Evolutionary conservation across 2,113 vertebrate genomes (phyloP).

Genomic region (Phylloscopus trochiloides): DNA sequence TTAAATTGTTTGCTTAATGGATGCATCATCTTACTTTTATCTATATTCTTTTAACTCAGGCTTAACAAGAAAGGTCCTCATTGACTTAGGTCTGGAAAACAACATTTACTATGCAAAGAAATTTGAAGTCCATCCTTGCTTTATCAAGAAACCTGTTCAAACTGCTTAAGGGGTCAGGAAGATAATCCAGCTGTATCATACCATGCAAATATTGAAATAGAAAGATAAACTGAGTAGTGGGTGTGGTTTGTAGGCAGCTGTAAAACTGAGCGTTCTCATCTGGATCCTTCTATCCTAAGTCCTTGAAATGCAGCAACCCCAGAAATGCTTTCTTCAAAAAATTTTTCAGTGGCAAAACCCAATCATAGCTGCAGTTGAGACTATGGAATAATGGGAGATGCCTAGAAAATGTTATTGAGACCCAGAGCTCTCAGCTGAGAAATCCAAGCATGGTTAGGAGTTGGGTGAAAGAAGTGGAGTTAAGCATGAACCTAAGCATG

Average conservation of each 20-base stretch:
- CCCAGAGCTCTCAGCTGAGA: not conserved
- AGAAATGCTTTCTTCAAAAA: not conserved
- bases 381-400: not conserved
- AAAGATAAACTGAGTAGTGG: not conserved
- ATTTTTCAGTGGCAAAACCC: not conserved
- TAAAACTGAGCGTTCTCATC: not conserved
- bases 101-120: not conserved
- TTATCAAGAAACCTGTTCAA: not conserved
- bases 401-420: not conserved
- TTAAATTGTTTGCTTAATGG: not conserved
- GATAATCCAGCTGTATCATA: not conserved
- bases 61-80: not conserved
- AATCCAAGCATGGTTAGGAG: not conserved
- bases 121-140: not conserved
- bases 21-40: not conserved
- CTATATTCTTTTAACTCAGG: not conserved
- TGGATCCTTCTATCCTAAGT: not conserved
- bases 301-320: not conserved
- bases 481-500: not conserved
- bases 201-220: not conserved
- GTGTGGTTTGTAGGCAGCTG: not conserved
- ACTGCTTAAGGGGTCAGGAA: not conserved
- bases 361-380: not conserved
- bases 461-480: not conserved
- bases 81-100: not conserved